A percentile compares a stretch with the other conserved stretches of the same genome.
Conservation (phyloP, 2,797 vertebrate species). For the Glossophaga mutica region DNA sequence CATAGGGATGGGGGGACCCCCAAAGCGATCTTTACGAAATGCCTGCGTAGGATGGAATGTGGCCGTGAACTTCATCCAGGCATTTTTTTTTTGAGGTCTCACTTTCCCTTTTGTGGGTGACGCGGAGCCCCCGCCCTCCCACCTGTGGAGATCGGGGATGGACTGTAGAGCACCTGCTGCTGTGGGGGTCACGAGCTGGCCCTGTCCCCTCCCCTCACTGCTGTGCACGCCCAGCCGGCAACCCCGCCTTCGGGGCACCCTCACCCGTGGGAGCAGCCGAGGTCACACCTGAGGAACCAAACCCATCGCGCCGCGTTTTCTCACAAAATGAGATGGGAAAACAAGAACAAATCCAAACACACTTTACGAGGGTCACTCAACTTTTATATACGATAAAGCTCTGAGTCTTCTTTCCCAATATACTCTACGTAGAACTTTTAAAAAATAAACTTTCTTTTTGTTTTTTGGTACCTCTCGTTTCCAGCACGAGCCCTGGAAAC, state of each 20-base stretch:
- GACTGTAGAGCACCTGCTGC: background rate
- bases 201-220: no score
- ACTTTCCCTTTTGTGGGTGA: background rate
- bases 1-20: background rate
- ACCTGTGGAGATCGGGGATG: background rate
- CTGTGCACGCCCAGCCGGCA: fast-evolving
- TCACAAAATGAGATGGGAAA: slow-evolving; percentile 84
- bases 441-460: slow-evolving; percentile 80
- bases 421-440: slow-evolving; percentile 79
- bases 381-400: slow-evolving; percentile 81
- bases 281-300: slow-evolving; percentile 48
- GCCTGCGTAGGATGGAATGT: background rate
- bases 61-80: background rate
- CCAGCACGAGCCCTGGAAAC: slow-evolving; percentile 75
- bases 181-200: fast-evolving
- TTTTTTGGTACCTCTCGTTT: slow-evolving; percentile 80
- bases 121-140: background rate
- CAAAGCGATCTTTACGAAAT: background rate
- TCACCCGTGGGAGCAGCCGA: slow-evolving; percentile 56
- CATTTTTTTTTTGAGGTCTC: background rate
- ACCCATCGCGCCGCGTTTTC: slow-evolving; percentile 66
- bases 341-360: slow-evolving; percentile 80
- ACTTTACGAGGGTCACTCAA: slow-evolving; percentile 76
- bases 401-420: slow-evolving; percentile 74
- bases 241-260: background rate